Conservation (phyloP, 2,113 vertebrate species). For the Anoura caudifer region DNA sequence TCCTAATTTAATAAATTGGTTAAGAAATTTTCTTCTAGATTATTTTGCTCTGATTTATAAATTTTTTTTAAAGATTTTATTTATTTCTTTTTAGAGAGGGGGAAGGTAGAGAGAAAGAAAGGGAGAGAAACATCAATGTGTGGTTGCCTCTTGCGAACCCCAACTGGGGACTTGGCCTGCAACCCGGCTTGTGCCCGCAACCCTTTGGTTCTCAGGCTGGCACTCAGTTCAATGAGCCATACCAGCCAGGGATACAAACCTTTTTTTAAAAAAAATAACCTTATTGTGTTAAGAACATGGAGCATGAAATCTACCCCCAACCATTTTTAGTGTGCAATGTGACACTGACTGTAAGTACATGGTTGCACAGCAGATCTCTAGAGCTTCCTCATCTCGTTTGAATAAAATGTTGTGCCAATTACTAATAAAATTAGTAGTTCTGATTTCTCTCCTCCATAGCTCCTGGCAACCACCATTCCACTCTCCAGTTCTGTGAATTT, state of each 20-base stretch:
- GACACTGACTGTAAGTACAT: neutral
- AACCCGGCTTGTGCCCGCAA: too few species aligned
- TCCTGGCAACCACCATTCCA: neutral
- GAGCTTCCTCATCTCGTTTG: neutral
- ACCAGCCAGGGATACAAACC: neutral
- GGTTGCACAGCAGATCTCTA: neutral
- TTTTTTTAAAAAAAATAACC: neutral
- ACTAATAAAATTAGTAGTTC: neutral
- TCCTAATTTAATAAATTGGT: neutral
- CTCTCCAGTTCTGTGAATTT: neutral
- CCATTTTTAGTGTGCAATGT: neutral
- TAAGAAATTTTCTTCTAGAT: neutral
- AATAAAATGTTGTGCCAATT: neutral
- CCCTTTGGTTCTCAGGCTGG: too few species aligned
- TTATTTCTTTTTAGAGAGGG: too few species aligned
- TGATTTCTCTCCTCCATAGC: neutral
- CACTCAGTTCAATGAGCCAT: too few species aligned
- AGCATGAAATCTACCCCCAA: neutral
- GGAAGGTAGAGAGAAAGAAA: too few species aligned
- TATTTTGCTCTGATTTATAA: too few species aligned
- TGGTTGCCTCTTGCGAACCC: too few species aligned
- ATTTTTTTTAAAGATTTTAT: too few species aligned
- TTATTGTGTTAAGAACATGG: neutral
- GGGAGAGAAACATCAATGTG: too few species aligned
- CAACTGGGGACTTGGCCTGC: too few species aligned